Percentiles rank a stretch among this genome's conserved stretches.
Conservation (phyloP, 2,797 vertebrate genomes). For the Rhinella marina region DNA sequence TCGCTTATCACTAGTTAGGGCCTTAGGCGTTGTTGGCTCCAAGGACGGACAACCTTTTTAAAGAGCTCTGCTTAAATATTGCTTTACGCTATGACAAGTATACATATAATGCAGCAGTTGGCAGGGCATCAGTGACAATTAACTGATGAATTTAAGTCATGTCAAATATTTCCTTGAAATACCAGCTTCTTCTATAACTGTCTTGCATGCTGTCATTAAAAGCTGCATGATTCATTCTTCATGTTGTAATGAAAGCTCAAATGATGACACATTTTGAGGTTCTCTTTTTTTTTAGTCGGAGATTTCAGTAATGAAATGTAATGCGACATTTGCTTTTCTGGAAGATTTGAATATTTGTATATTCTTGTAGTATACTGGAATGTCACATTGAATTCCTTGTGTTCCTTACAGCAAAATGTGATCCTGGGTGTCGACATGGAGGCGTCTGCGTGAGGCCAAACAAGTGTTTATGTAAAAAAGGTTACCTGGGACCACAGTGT, state of each 20-base stretch:
- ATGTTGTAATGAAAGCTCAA: slow-evolving; percentile 16
- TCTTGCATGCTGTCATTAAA: background rate
- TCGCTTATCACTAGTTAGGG: no score
- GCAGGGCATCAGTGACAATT: background rate
- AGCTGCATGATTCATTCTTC: slow-evolving; percentile 15
- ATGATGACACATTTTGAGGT: background rate
- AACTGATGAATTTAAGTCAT: slow-evolving; percentile 15
- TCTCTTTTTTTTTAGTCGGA: background rate
- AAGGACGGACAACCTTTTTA: background rate
- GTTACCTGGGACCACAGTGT: slow-evolving; percentile 90
- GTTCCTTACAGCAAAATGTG: slow-evolving; percentile 87
- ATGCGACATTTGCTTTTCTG: background rate
- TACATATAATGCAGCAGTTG: slow-evolving; percentile 28
- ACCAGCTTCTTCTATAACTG: slow-evolving; percentile 18
- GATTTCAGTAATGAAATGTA: background rate
- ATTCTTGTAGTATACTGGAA: background rate
- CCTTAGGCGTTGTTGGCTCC: no score
- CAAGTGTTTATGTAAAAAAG: slow-evolving; percentile 96
- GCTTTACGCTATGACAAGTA: background rate
- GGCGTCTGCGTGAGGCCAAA: slow-evolving; percentile 94
- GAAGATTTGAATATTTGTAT: background rate
- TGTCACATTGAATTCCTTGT: slow-evolving; percentile 18
- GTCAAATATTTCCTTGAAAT: slow-evolving; percentile 26
- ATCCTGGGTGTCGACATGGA: slow-evolving; percentile 90
- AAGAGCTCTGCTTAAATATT: background rate